A percentile compares a stretch with the other conserved stretches of the same genome.
These are phyloP conservation scores for Cyrtorhinus lividipennis DNA, from an alignment of 1,140 invertebrate genomes.

Conservation along the genomic window DNA sequence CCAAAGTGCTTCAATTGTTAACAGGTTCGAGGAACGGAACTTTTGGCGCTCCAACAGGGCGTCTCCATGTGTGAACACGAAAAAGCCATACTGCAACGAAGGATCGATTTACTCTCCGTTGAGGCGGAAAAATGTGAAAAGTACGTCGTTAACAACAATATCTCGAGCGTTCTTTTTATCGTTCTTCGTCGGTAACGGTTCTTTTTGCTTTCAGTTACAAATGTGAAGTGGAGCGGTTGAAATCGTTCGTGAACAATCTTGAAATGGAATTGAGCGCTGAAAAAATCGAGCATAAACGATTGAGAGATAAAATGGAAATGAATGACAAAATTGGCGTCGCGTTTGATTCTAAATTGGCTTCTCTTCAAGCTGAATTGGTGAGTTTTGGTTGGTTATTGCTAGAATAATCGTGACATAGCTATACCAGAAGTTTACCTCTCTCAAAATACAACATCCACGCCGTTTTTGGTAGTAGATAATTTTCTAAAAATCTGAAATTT, in stretches of 20 bases:
- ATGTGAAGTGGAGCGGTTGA: neutral
- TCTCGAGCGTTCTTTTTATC: neutral
- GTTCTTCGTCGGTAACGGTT: neutral
- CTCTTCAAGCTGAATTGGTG: constrained; percentile 2
- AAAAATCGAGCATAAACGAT: neutral
- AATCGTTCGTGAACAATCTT: neutral
- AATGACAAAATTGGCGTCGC: constrained; percentile 5
- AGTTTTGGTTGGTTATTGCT: too few relatives aligned
- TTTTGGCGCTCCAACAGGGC: constrained; percentile 13
- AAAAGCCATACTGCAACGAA: constrained; percentile 16
- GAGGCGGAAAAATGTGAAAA: neutral
- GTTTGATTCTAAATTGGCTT: constrained; percentile 4
- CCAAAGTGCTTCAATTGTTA: too few relatives aligned
- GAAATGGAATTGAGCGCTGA: neutral
- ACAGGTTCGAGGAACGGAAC: constrained; percentile 2
- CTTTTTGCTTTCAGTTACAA: neutral
- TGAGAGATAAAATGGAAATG: neutral
- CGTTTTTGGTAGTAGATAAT: too few relatives aligned
- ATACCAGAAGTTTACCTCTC: too few relatives aligned
- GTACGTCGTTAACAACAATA: neutral
- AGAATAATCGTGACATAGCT: too few relatives aligned
- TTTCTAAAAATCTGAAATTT: too few relatives aligned
- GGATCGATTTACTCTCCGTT: neutral
- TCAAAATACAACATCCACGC: too few relatives aligned
- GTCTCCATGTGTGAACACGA: constrained; percentile 17